Conservation (phyloP, 1,140 invertebrate genomes). For the Idris sp. region DNA sequence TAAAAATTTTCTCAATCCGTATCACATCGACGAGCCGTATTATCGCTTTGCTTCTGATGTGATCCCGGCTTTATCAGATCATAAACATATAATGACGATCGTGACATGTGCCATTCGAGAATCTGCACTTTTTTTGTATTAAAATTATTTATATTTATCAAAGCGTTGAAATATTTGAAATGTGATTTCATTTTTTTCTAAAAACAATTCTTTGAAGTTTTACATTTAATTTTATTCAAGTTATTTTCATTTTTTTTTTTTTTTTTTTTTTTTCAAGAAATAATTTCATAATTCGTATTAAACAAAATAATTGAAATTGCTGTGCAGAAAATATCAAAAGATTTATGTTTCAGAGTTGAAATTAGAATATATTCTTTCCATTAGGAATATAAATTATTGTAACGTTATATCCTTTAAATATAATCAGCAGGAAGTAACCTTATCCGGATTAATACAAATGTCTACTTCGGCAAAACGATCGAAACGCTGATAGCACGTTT, state of each 20-base stretch:
- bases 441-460: conserved; percentile 43
- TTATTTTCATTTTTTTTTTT: no score
- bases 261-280: no score
- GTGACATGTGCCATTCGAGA: conserved; percentile 33
- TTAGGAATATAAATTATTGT: not conserved
- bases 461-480: conserved; percentile 9
- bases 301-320: no score
- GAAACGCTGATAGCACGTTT: conserved; percentile 8
- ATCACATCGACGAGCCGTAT: conserved; percentile 43
- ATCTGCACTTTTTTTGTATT: no score
- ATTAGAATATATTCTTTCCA: not conserved
- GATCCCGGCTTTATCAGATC: conserved; percentile 47
- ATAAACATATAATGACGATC: conserved; percentile 52
- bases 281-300: no score
- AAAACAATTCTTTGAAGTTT: no score
- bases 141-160: no score
- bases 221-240: no score
- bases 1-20: conserved; percentile 50
- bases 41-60: conserved; percentile 40
- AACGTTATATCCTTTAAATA: conserved; percentile 2
- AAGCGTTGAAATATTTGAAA: no score
- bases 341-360: no score
- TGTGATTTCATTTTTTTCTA: no score
- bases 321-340: no score
- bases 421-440: conserved; percentile 22